phyloP scores from a whole-genome alignment of 2,888 invertebrate genomes.

The Arge pagana region DNA sequence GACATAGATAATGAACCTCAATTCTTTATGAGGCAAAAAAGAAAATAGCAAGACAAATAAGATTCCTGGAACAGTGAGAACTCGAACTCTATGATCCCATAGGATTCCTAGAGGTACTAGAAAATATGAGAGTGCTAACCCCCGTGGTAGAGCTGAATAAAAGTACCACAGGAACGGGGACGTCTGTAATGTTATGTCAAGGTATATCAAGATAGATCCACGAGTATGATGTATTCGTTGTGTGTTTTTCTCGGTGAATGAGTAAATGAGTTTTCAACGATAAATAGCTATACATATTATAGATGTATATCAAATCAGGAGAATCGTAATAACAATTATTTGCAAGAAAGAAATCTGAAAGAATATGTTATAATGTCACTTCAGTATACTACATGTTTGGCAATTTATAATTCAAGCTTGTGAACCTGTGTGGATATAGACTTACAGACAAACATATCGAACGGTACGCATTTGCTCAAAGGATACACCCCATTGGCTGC shows the following conservation, averaged over 20 bases:
- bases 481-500: slow-evolving; percentile 97
- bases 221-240: not conserved
- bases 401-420: not conserved
- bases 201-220: slow-evolving; percentile 34
- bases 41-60: slow-evolving; percentile 90
- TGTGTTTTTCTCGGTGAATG: not conserved
- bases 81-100: slow-evolving; percentile 73
- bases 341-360: too few species aligned
- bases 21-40: slow-evolving; percentile 95
- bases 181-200: slow-evolving; percentile 66
- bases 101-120: slow-evolving; percentile 79
- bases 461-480: too few species aligned
- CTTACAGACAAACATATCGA: not conserved
- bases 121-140: slow-evolving; percentile 79
- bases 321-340: too few species aligned
- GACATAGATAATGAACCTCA: slow-evolving; percentile 96
- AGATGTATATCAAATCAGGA: too few species aligned
- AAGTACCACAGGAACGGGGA: slow-evolving; percentile 98
- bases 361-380: slow-evolving; percentile 1
- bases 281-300: slow-evolving; percentile 7
- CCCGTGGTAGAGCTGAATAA: slow-evolving; percentile 94
- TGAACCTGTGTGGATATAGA: not conserved
- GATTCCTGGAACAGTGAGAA: slow-evolving; percentile 72
- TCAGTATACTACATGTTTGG: not conserved
- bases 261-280: too few species aligned